phyloP scores from a whole-genome alignment of 2,113 vertebrate genomes.

The Aptenodytes patagonicus region DNA sequence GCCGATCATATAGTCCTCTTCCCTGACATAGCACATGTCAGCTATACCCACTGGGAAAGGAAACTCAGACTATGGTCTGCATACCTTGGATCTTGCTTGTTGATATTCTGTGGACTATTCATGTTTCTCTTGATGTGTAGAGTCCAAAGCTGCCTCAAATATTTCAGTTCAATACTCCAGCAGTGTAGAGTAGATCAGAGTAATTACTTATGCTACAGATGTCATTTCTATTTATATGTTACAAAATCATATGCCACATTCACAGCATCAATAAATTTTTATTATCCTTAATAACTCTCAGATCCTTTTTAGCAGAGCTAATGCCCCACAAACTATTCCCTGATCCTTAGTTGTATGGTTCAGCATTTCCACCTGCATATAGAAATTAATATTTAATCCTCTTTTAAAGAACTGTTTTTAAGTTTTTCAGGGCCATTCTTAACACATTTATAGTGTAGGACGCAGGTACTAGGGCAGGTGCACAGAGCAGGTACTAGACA shows the following conservation, averaged over 20 bases:
- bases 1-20: background rate
- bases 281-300: background rate
- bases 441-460: background rate
- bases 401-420: background rate
- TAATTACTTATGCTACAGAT: background rate
- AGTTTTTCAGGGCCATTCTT: background rate
- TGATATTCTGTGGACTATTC: background rate
- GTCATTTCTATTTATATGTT: background rate
- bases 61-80: background rate
- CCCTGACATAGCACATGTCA: background rate
- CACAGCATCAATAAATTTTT: background rate
- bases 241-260: background rate
- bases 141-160: background rate
- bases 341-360: background rate
- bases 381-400: fast-evolving
- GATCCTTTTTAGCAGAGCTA: background rate
- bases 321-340: background rate
- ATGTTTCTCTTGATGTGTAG: background rate
- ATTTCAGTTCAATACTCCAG: background rate
- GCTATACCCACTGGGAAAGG: background rate
- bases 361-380: background rate
- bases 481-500: too few species aligned
- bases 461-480: background rate
- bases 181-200: background rate
- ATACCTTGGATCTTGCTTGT: background rate